Base-by-base conservation (phyloP, 2,888 invertebrate species). In the Lasius platythorax region DNA sequence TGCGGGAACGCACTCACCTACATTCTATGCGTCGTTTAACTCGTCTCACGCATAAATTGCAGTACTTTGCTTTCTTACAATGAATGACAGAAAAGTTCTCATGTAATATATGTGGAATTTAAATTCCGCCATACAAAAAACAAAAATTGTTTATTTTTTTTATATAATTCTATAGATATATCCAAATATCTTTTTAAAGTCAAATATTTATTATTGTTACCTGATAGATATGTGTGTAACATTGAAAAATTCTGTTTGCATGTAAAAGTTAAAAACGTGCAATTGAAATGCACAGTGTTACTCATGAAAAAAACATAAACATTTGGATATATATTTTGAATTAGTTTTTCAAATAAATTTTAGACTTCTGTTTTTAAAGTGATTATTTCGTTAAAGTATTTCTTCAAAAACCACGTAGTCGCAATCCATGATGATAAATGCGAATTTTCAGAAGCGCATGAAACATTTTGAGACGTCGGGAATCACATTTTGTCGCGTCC, bases 11-110 rank as follows among this genome's bases (percentile, higher is more conserved):
- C 15, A 56, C 30, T 37, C 40, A 43, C 30, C 68, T 68, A 11
- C 28, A 15, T 56, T 56, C 56, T 37, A 78, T 23, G 56, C 56
- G 56, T 56, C 56, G 56, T 78, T 78, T 78, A 78, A 78, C 70
- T 40, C 18, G 18, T 12, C 53, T 70, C 30, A 78, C 30, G n/a
- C 56, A 30, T 56, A 56, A 68, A 70, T 78, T 68, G 33, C 40
- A 53, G 12, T 40, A n/a, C 53, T 76, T 68, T 40, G 37, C 40
- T 28, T n/a, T 43, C 40, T 74, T 56, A 68, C 28, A 53, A 53
- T 33, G n/a, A 66, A 75, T 30, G 15, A n/a, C 15, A 61, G 33
- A 33, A 63, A 33, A 63, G 15, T 46, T 56, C 18, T 40, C 40
- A 40, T 12, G 43, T 12, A 15, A 63, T 2, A 37, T 53, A 8